Evolutionary conservation across 2,797 vertebrate species (phyloP), one percentile per base, ranked within the genome.

Genomic region (Acestrorhynchus altus): DNA sequence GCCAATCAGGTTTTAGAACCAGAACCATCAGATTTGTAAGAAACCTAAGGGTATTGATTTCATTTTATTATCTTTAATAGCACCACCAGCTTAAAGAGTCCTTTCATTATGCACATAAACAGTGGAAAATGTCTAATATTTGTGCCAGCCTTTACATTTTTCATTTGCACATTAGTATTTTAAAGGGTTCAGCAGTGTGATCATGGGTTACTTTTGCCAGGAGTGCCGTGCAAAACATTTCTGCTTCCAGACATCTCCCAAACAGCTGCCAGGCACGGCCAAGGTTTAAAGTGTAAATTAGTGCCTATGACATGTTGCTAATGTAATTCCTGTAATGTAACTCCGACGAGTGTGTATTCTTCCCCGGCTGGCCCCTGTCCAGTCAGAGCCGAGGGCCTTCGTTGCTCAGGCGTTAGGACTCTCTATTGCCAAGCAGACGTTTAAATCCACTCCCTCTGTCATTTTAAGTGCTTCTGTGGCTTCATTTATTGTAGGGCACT

Each of bases 381-480:
- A 87, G 69, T 76, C 66, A 63, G 63, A 54, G 40, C 61, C 84
- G 78, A 78, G 64, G 80, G 65, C 72, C 74, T 80, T 83, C 70
- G 54, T 74, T 86, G 76, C 69, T 61, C 79, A 70, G 79, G 82
- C 75, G 88, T 84, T 86, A 83, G 81, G 80, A 83, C 49, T 83
- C 78, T 85, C 82, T 83, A 84, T 88, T 85, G 89, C 73, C 78
- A 81, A 70, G 67, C 83, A 89, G 89, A 90, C 88, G 66, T 87
- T 91, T 91, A 92, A 92, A 92, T 92, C 89, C 88, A 89, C 90
- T 87, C 90, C 89, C 87, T 84, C 90, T 92, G 92, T 93, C 91
- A 90, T 87, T 90, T 91, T 90, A 93, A 94, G 92, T 92, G 92
- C 91, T 92, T 90, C 90, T 89, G 89, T 87, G 83, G 88, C 86